A percentile compares a stretch with the other conserved stretches of the same genome.
These are phyloP conservation scores for Lissocephala sabroskyi DNA, from an alignment of 2,888 invertebrate species.

Conservation along the genomic window DNA sequence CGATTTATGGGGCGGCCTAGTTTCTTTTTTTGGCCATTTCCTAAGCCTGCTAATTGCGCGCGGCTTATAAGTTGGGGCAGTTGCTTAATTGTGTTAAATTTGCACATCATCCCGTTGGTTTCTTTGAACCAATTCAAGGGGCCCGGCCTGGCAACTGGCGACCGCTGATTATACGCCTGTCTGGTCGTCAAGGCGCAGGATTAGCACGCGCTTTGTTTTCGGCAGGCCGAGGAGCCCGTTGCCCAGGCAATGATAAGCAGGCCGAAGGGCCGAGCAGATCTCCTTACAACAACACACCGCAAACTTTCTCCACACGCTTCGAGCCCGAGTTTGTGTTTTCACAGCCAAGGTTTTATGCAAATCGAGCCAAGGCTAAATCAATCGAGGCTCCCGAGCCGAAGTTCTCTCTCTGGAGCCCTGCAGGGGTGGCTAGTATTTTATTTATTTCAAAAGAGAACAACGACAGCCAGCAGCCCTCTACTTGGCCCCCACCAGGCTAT, in stretches of 20 bases:
- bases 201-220: conserved; percentile 24
- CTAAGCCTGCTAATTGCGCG: conserved; percentile 68
- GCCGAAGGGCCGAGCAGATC: too few species aligned
- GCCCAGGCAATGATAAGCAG: too few species aligned
- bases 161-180: conserved; percentile 6
- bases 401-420: not conserved
- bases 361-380: not conserved
- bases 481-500: conserved; percentile 21
- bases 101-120: conserved; percentile 26
- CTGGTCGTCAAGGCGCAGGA: conserved; percentile 28
- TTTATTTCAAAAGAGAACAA: too few species aligned
- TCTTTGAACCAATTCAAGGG: too few species aligned
- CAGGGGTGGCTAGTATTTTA: not conserved
- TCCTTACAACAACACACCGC: too few species aligned
- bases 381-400: not conserved
- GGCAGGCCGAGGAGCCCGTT: too few species aligned
- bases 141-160: conserved; percentile 11
- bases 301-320: too few species aligned
- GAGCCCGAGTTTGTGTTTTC: too few species aligned
- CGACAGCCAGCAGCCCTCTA: too few species aligned
- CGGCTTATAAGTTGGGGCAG: conserved; percentile 41
- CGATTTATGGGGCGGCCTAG: conserved; percentile 38
- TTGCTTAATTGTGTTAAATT: conserved; percentile 42
- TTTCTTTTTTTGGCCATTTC: conserved; percentile 17
- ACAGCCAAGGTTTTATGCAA: too few species aligned